A percentile compares a stretch with the other conserved stretches of the same genome.
Conservation (phyloP, 2,113 vertebrate species). For the Periophthalmodon schlosseri region DNA sequence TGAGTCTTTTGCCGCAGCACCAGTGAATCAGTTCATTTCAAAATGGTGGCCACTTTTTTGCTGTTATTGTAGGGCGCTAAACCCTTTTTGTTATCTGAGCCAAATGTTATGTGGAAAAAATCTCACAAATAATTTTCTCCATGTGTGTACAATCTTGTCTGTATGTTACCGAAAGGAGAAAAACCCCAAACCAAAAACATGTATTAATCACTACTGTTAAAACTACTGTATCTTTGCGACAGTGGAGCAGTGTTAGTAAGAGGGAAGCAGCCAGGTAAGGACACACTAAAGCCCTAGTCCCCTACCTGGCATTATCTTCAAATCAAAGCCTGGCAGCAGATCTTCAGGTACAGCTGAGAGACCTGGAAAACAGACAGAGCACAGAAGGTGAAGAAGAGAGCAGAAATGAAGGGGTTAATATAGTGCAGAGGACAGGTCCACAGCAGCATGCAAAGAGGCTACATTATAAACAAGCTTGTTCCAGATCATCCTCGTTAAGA, state of each 20-base stretch:
- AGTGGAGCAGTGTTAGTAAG: conserved; percentile 40
- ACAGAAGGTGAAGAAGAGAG: conserved; percentile 34
- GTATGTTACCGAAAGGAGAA: no score
- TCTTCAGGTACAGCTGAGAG: conserved; percentile 94
- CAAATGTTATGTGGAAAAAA: no score
- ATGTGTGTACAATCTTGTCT: no score
- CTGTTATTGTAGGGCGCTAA: no score
- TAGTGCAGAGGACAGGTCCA: conserved; percentile 23
- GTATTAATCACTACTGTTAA: not conserved
- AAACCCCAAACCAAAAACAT: no score
- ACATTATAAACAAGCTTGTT: not conserved
- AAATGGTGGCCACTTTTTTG: no score
- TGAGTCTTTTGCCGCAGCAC: conserved; percentile 12
- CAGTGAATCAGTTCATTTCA: not conserved
- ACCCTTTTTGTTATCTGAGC: no score
- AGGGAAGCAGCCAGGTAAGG: conserved; percentile 45
- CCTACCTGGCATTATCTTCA: conserved; percentile 99
- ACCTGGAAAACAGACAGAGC: conserved; percentile 81
- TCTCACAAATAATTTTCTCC: no score
- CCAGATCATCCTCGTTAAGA: conserved; percentile 12
- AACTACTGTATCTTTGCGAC: not conserved
- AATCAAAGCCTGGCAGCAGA: conserved; percentile 95
- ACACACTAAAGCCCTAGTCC: conserved; percentile 61
- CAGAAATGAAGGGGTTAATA: conserved; percentile 3
- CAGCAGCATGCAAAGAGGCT: conserved; percentile 47